Evolutionary conservation across 2,888 invertebrate species (phyloP).

Genomic region (Hofmannophila pseudospretella): DNA sequence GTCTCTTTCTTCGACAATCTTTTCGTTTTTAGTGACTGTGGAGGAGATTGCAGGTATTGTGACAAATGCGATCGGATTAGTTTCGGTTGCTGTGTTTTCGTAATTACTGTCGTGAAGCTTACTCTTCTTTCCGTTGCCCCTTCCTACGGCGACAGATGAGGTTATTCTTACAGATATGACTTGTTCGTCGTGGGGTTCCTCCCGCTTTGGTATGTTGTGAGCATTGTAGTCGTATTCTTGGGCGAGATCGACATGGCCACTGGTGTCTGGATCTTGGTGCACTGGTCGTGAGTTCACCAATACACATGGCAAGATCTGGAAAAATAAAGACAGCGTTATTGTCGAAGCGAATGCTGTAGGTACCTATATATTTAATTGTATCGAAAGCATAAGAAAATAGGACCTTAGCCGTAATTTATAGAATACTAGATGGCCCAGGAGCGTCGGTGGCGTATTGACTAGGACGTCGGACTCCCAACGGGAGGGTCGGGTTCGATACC

Average conservation of each 20-base stretch:
- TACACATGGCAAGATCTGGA: conserved; percentile 55
- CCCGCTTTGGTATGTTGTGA: conserved; percentile 35
- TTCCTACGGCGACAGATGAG: conserved; percentile 78
- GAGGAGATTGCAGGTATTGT: conserved; percentile 11
- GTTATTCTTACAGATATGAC: conserved; percentile 78
- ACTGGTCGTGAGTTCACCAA: conserved; percentile 44
- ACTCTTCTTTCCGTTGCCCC: conserved; percentile 47
- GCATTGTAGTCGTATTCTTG: conserved; percentile 25
- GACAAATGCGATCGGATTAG: conserved; percentile 14
- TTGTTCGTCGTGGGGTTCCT: conserved; percentile 50
- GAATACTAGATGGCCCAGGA: too few species aligned
- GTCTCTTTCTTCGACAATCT: conserved; percentile 35
- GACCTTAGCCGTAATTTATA: too few species aligned
- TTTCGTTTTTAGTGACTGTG: conserved; percentile 35
- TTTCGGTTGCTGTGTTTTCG: conserved; percentile 13
- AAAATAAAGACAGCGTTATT: conserved; percentile 14
- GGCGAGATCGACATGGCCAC: conserved; percentile 19
- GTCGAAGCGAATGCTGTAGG: too few species aligned
- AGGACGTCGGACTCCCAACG: too few species aligned
- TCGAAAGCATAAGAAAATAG: too few species aligned
- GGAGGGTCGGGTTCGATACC: too few species aligned
- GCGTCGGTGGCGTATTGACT: too few species aligned
- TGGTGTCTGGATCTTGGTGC: conserved; percentile 25
- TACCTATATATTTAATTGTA: too few species aligned
- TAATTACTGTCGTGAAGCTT: conserved; percentile 15